phyloP scores from a whole-genome alignment of 1,140 invertebrate genomes.

The Paramacrobiotus metropolitanus region DNA sequence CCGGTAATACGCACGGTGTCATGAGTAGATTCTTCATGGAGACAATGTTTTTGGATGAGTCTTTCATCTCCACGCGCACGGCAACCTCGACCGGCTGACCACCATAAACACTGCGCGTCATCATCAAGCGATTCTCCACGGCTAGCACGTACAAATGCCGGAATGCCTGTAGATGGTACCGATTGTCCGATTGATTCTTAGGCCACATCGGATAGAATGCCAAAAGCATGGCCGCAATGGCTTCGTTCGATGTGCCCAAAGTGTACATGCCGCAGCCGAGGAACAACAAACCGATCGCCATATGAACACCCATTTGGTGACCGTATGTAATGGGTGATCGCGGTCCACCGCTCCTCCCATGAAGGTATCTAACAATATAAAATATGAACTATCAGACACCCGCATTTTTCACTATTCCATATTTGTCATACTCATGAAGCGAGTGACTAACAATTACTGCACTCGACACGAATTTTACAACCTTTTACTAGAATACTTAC shows the following conservation, averaged over 20 bases:
- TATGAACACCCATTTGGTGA: constrained; percentile 74
- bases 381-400: too few relatives aligned
- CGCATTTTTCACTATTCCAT: too few relatives aligned
- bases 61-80: neutral
- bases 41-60: neutral
- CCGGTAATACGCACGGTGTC: constrained; percentile 3
- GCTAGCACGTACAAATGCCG: constrained; percentile 83
- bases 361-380: too few relatives aligned
- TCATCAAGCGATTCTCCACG: constrained; percentile 55
- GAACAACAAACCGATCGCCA: constrained; percentile 73
- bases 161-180: constrained; percentile 84
- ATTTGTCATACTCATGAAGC: too few relatives aligned
- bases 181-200: constrained; percentile 79
- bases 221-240: constrained; percentile 63
- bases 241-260: constrained; percentile 50
- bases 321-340: constrained; percentile 49
- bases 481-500: too few relatives aligned
- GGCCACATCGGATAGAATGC: constrained; percentile 92
- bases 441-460: too few relatives aligned
- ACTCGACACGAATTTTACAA: too few relatives aligned
- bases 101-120: constrained; percentile 60
- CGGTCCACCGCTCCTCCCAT: constrained; percentile 34
- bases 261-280: constrained; percentile 74
- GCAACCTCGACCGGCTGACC: constrained; percentile 26
- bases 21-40: neutral